Percentiles rank a stretch among this genome's conserved stretches.
Conservation (phyloP, 2,888 invertebrate species). For the Lithophane semibrunnea region DNA sequence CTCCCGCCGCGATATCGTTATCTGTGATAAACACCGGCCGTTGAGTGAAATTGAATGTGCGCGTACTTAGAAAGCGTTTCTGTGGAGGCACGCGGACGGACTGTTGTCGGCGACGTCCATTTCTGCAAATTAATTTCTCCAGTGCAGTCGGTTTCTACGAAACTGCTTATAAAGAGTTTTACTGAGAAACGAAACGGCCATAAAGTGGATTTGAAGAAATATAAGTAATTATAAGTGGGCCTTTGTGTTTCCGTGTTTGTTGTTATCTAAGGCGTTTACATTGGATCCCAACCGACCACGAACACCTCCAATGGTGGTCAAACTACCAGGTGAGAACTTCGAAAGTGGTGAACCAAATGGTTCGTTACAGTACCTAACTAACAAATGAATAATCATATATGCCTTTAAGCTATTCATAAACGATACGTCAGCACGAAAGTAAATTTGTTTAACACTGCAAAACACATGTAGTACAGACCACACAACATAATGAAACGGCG, state of each 20-base stretch:
- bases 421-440: constrained; percentile 52
- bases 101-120: constrained; percentile 80
- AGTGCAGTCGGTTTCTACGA: constrained; percentile 87
- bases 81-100: constrained; percentile 81
- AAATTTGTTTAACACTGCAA: constrained; percentile 69
- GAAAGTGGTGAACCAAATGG: constrained; percentile 17
- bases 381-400: constrained; percentile 18
- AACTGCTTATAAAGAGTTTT: constrained; percentile 89
- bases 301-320: constrained; percentile 90
- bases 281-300: constrained; percentile 88
- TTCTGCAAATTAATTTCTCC: constrained; percentile 90
- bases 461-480: constrained; percentile 67
- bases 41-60: constrained; percentile 89
- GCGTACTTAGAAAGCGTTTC: constrained; percentile 86
- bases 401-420: constrained; percentile 41
- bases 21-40: constrained; percentile 85
- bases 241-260: constrained; percentile 88
- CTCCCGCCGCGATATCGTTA: constrained; percentile 86
- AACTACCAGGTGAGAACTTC: constrained; percentile 86
- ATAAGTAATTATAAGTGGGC: constrained; percentile 87
- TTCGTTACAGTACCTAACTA: constrained; percentile 15
- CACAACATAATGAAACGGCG: constrained; percentile 74
- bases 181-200: constrained; percentile 87
- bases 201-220: constrained; percentile 90
- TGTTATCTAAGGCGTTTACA: constrained; percentile 85